A percentile compares a stretch with the other conserved stretches of the same genome.
Evolutionary conservation across 2,888 invertebrate genomes (phyloP).

Genomic region (Drosophila mulleri): DNA sequence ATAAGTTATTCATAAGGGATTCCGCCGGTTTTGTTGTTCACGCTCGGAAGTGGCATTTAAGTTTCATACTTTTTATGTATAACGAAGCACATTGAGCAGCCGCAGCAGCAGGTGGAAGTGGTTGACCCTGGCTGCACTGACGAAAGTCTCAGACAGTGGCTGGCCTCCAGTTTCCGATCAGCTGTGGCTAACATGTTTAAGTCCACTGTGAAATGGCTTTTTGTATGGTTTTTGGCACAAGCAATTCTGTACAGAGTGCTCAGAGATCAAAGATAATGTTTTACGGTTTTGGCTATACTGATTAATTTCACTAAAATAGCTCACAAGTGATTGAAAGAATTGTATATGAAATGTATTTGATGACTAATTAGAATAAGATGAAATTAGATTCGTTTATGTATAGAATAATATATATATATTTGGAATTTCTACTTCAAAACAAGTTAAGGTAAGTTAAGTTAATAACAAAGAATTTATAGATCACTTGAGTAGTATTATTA

Average conservation of each 20-base stretch:
- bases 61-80: slow-evolving; percentile 25
- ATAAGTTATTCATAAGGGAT: slow-evolving; percentile 28
- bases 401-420: background rate
- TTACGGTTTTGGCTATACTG: background rate
- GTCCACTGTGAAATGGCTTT: background rate
- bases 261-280: slow-evolving; percentile 26
- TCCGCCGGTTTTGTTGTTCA: slow-evolving; percentile 2
- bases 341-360: background rate
- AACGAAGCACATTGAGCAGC: slow-evolving; percentile 15
- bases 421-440: background rate
- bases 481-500: background rate
- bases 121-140: slow-evolving; percentile 49
- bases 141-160: slow-evolving; percentile 25
- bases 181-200: slow-evolving; percentile 25
- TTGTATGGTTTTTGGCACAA: slow-evolving; percentile 15
- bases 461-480: background rate
- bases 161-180: slow-evolving; percentile 34
- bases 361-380: background rate
- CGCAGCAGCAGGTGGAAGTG: slow-evolving; percentile 43
- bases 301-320: slow-evolving; percentile 12
- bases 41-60: slow-evolving; percentile 44
- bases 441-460: background rate
- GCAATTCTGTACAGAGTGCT: slow-evolving; percentile 6
- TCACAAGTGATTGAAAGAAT: background rate
- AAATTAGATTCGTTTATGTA: background rate